These are phyloP conservation scores for Folsomia manolachei DNA, from an alignment of 2,888 invertebrate genomes.

Conservation along the genomic window DNA sequence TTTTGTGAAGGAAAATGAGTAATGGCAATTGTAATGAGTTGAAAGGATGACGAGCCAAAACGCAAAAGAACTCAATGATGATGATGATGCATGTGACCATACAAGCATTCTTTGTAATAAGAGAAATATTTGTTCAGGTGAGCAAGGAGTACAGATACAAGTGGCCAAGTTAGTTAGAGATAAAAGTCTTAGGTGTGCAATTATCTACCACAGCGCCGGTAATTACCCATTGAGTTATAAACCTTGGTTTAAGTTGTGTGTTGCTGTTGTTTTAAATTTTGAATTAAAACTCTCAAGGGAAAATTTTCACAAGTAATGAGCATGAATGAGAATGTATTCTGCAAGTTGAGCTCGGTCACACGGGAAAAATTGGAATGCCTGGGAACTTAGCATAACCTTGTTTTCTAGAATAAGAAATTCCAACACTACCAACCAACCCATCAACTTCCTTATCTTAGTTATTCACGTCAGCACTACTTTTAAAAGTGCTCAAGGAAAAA, in stretches of 20 bases:
- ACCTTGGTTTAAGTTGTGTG: no score
- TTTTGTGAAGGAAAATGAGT: neutral
- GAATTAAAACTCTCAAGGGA: slow-evolving; percentile 19
- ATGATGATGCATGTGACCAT: slow-evolving; percentile 11
- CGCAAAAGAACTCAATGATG: neutral
- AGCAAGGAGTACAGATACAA: slow-evolving; percentile 1
- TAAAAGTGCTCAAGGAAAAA: neutral
- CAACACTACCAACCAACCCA: neutral
- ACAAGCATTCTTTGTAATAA: neutral
- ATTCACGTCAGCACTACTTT: slow-evolving; percentile 9
- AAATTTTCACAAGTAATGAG: slow-evolving; percentile 1
- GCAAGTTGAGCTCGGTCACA: slow-evolving; percentile 10
- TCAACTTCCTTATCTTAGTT: neutral
- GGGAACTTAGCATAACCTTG: no score
- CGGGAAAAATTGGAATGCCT: slow-evolving; percentile 14
- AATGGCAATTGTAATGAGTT: slow-evolving; percentile 4
- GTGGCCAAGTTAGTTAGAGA: neutral
- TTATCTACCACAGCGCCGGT: slow-evolving; percentile 14
- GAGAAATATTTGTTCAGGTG: slow-evolving; percentile 23
- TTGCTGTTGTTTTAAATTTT: neutral
- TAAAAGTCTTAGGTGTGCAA: slow-evolving; percentile 7
- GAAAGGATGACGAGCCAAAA: slow-evolving; percentile 21
- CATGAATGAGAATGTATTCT: slow-evolving; percentile 17
- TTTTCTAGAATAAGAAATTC: no score
- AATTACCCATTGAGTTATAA: slow-evolving; percentile 18